phyloP scores from a whole-genome alignment of 2,797 vertebrate species.

The Cyprinodon diabolis region DNA sequence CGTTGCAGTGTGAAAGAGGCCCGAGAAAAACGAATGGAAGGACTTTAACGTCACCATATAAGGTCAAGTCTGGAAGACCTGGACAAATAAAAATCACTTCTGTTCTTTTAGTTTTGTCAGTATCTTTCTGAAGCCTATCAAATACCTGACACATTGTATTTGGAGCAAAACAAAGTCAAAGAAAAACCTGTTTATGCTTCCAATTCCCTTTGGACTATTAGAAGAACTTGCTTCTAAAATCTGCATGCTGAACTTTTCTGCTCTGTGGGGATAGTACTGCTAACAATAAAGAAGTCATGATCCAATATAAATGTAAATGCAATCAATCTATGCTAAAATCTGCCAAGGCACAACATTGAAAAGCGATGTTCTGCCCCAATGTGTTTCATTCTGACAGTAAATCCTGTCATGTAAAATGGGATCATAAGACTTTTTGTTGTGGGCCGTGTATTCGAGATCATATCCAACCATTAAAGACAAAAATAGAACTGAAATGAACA shows the following conservation, averaged over 20 bases:
- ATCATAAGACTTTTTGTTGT: conserved; percentile 39
- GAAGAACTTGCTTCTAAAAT: conserved; percentile 4
- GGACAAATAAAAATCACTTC: background rate
- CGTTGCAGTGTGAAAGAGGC: conserved; percentile 66
- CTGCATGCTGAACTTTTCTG: conserved; percentile 10
- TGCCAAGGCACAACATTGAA: conserved; percentile 27
- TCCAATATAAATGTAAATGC: conserved; percentile 44
- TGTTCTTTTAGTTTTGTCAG: background rate
- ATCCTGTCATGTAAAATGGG: conserved; percentile 40
- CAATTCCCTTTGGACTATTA: conserved; percentile 4
- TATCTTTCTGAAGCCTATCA: background rate
- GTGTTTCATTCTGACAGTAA: conserved; percentile 26
- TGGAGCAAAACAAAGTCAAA: background rate
- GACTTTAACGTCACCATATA: background rate
- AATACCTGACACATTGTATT: background rate
- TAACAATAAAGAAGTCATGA: conserved; percentile 22
- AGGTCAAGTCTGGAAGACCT: background rate
- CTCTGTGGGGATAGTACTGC: background rate
- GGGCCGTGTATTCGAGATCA: conserved; percentile 31
- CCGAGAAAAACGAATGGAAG: conserved; percentile 29
- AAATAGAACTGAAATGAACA: conserved; percentile 4
- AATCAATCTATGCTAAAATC: conserved; percentile 34
- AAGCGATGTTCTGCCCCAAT: conserved; percentile 14
- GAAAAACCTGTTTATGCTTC: conserved; percentile 9
- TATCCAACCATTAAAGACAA: conserved; percentile 18